These are phyloP conservation scores for Hydractinia echinata DNA, from an alignment of 30 jellyfish, hydroid and myxozoan species.

Conservation along the genomic window DNA sequence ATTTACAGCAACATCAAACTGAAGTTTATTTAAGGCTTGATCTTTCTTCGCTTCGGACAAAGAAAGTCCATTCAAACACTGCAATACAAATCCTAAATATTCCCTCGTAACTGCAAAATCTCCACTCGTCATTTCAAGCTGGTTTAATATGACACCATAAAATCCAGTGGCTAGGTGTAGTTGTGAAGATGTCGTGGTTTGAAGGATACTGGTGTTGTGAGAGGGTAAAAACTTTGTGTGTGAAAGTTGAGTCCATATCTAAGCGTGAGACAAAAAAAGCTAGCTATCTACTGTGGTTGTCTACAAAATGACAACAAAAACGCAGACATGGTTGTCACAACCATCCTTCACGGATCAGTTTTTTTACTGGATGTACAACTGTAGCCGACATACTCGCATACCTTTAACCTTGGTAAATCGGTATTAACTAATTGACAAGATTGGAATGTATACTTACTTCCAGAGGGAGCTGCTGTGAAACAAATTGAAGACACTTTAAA, in stretches of 20 bases:
- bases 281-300: constrained; percentile 9
- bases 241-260: constrained; percentile 30
- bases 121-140: constrained; percentile 30
- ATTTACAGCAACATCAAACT: constrained; percentile 23
- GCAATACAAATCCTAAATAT: constrained; percentile 28
- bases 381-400: background rate
- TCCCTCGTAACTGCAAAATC: constrained; percentile 40
- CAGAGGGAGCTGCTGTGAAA: constrained; percentile 25
- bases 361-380: background rate
- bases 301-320: background rate
- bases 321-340: too few species aligned
- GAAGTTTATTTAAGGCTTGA: background rate
- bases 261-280: background rate
- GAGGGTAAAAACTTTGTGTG: constrained; percentile 29
- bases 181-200: background rate
- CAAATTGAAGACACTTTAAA: constrained; percentile 34
- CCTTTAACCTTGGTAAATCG: background rate
- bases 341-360: background rate
- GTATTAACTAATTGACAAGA: too few species aligned
- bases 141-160: constrained; percentile 25
- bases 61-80: background rate
- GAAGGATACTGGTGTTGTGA: background rate
- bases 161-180: constrained; percentile 13
- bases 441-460: constrained; percentile 15
- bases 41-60: background rate